Percentiles rank a stretch among this genome's conserved stretches.
Evolutionary conservation across 2,113 vertebrate species (phyloP).

Genomic region (Mesitornis unicolor): DNA sequence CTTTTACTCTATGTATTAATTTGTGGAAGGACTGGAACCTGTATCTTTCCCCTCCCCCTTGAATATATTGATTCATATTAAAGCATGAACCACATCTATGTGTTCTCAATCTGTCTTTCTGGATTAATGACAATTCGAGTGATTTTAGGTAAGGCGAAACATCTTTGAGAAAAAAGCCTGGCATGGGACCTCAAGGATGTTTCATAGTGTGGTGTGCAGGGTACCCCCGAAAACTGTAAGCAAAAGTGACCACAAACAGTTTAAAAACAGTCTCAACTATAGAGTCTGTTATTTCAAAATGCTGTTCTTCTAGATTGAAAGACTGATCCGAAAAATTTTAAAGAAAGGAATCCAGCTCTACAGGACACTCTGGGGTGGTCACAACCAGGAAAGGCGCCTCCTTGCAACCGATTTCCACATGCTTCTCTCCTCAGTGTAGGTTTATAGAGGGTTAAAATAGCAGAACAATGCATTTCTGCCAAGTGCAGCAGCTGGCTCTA

Average conservation of each 20-base stretch:
- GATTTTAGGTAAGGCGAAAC: not conserved
- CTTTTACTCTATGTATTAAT: not conserved
- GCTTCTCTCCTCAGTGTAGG: not conserved
- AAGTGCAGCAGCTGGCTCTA: not conserved
- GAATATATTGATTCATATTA: not conserved
- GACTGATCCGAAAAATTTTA: not conserved
- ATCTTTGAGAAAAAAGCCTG: not conserved
- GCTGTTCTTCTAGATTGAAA: not conserved
- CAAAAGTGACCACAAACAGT: not conserved
- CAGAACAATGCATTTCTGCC: not conserved
- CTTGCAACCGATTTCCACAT: not conserved
- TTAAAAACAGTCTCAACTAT: not conserved
- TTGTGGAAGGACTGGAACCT: not conserved
- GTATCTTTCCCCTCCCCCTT: not conserved
- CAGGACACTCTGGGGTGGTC: not conserved
- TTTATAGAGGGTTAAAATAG: not conserved
- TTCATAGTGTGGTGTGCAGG: not conserved
- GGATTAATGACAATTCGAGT: not conserved
- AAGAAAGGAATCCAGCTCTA: not conserved
- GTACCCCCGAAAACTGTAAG: not conserved
- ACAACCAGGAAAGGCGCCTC: not conserved
- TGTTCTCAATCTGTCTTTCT: not conserved
- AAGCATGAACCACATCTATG: not conserved
- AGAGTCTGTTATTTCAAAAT: not conserved
- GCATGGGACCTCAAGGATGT: not conserved